Evolutionary conservation across 2,113 vertebrate species (phyloP), one percentile per base, ranked within the genome.

Genomic region (Alouatta palliata): DNA sequence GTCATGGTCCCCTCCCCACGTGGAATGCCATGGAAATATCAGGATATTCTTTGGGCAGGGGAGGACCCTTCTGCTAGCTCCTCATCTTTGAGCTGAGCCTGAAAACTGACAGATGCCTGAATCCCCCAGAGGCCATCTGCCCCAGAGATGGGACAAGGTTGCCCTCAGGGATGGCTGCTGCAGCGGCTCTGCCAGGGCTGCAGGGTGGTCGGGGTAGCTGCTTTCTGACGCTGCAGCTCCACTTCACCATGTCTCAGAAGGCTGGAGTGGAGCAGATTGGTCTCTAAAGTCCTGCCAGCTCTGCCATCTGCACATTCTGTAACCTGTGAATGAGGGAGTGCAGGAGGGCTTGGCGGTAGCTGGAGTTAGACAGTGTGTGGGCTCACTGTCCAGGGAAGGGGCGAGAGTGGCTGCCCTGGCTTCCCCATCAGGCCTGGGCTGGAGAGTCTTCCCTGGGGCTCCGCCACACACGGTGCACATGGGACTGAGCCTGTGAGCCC

Each of bases 21-120:
- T 82, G 64, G 9, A 10, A 47, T n/a, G 76, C 52, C 32, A 20
- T 1, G 70, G 61, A 82, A n/a, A 40, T 54, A 25, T 32, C n/a
- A 35, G 52, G 70, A 71, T 58, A 75, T 9, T 0, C 8, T 6
- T 70, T 70, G 27, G 10, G 30, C 61, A 86, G 37, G 11, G 75
- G 43, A 73, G 32, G 23, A 32, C 32, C 37, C 45, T 87, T 37
- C 76, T 70, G 64, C 64, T 10, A n/a, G 40, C 49, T 35, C 37
- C 47, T 92, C 64, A 32, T 70, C 84, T 96, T 71, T 95, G 86
- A 85, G 76, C 20, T 71, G 75, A 97, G 30, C 83, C 84, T 95
- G 64, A 68, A 93, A 71, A 66, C 45, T 70, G 66, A 66, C 45
- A 95, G 84, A 17, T 43, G 21, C 61, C 76, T 16, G 47, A 61